Conservation (phyloP, 2,113 vertebrate species). For the Hucho hucho region DNA sequence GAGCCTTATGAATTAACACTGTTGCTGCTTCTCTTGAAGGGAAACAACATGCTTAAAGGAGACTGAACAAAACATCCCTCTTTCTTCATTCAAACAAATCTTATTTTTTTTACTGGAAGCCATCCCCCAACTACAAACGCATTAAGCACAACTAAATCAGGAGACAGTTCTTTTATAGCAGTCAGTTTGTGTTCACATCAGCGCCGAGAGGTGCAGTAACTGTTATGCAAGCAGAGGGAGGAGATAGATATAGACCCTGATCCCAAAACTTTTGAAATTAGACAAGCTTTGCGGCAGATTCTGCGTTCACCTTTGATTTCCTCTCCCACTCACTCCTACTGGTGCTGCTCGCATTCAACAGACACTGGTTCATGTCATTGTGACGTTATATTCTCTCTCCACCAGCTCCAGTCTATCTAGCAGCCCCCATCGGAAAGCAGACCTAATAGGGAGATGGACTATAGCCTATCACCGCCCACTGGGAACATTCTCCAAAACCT, state of each 20-base stretch:
- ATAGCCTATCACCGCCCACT: conserved; percentile 42
- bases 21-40: neutral
- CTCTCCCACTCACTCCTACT: conserved; percentile 64
- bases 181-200: conserved; percentile 17
- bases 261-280: conserved; percentile 46
- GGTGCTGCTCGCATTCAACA: conserved; percentile 31
- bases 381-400: conserved; percentile 52
- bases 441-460: conserved; percentile 39
- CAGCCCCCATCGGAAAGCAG: conserved; percentile 40
- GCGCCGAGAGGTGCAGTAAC: conserved; percentile 12
- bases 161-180: conserved; percentile 8
- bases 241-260: conserved; percentile 39
- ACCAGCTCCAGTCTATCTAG: conserved; percentile 47
- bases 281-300: conserved; percentile 57
- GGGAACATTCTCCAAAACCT: conserved; percentile 41
- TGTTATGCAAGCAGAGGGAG: conserved; percentile 51
- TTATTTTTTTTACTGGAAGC: neutral
- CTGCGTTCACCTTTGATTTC: conserved; percentile 66
- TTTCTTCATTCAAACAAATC: neutral
- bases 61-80: neutral
- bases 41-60: neutral
- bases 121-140: neutral
- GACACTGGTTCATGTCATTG: conserved; percentile 56
- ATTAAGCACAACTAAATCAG: neutral
- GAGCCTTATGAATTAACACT: neutral